Percentiles rank a stretch among this genome's conserved stretches.
phyloP scores from a whole-genome alignment of 1,140 invertebrate species.

The Heliothis subflexa region DNA sequence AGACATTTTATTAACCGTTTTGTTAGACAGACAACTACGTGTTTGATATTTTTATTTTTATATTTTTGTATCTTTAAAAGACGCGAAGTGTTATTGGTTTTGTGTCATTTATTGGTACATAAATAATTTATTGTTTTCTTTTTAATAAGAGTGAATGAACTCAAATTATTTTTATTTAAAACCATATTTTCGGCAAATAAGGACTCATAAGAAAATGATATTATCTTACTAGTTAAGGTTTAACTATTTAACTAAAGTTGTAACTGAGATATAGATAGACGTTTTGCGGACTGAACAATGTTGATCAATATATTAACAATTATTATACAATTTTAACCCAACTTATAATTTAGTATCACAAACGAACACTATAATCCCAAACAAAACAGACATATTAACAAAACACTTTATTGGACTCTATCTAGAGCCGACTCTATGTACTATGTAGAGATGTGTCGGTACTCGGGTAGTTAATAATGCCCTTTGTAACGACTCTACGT shows the following conservation, averaged over 20 bases:
- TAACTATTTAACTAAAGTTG: too few relatives aligned
- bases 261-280: too few relatives aligned
- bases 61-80: constrained; percentile 22
- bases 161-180: too few relatives aligned
- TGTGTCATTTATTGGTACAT: not conserved
- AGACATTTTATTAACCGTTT: constrained; percentile 54
- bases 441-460: constrained; percentile 14
- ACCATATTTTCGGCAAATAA: too few relatives aligned
- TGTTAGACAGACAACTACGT: constrained; percentile 51
- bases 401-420: constrained; percentile 1
- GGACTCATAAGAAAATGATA: too few relatives aligned
- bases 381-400: not conserved
- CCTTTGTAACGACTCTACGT: constrained; percentile 41
- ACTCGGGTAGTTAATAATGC: constrained; percentile 42
- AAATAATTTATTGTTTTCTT: not conserved
- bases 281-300: too few relatives aligned
- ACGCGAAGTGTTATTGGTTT: constrained; percentile 34
- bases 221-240: too few relatives aligned
- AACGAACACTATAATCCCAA: not conserved
- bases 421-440: constrained; percentile 18
- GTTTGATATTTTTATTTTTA: constrained; percentile 46
- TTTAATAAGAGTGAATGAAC: not conserved
- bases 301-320: too few relatives aligned
- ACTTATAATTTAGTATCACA: not conserved
- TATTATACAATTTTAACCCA: too few relatives aligned